A percentile compares a stretch with the other conserved stretches of the same genome.
phyloP scores from a whole-genome alignment of 2,888 invertebrate species.

The Laspeyria flexula region DNA sequence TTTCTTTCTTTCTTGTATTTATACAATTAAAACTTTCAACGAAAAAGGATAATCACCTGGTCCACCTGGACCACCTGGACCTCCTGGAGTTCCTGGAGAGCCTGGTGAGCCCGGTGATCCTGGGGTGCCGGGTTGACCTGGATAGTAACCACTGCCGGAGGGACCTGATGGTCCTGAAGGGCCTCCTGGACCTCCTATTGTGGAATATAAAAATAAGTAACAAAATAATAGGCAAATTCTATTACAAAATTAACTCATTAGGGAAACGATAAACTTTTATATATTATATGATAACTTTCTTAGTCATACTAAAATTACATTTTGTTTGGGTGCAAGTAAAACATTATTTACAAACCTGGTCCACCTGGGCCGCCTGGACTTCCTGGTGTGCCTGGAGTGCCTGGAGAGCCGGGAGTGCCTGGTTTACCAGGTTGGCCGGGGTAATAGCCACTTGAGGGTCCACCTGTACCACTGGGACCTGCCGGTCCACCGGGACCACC shows the following conservation, averaged over 20 bases:
- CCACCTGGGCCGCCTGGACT: constrained; percentile 34
- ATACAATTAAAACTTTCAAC: no score
- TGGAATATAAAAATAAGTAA: not conserved
- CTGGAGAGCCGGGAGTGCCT: constrained; percentile 32
- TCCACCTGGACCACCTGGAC: constrained; percentile 38
- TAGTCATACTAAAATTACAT: no score
- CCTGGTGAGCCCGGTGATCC: constrained; percentile 27
- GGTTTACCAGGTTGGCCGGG: constrained; percentile 31
- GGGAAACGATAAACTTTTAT: no score
- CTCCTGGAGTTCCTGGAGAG: constrained; percentile 29
- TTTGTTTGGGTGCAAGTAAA: no score
- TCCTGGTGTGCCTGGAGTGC: constrained; percentile 26
- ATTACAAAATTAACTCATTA: no score
- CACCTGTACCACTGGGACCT: constrained; percentile 48
- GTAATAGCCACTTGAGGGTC: constrained; percentile 18
- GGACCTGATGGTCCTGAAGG: constrained; percentile 26
- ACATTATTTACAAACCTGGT: no score
- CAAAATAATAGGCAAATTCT: not conserved
- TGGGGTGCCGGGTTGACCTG: constrained; percentile 43
- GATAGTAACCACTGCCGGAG: constrained; percentile 58
- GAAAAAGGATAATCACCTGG: no score
- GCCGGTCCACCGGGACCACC: no score
- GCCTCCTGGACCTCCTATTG: constrained; percentile 46
- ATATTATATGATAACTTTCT: no score
- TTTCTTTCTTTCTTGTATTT: no score